These are phyloP conservation scores for Drosophila lacertosa DNA, from an alignment of 1,140 invertebrate genomes.

Conservation along the genomic window DNA sequence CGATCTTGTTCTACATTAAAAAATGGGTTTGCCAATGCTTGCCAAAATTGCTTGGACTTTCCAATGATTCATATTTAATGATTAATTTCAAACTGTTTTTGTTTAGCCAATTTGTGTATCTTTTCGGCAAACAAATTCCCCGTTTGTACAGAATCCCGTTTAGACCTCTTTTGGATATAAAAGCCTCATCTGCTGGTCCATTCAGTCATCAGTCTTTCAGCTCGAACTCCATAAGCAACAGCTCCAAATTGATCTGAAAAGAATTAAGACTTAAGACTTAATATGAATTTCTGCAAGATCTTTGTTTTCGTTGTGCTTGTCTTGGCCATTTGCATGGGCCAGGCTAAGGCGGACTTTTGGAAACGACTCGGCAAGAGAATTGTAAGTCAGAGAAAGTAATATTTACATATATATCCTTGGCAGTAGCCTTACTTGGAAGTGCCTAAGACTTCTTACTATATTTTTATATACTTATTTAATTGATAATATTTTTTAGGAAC, in stretches of 20 bases:
- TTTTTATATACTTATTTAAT: too few relatives aligned
- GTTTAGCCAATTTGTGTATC: neutral
- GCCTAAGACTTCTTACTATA: too few relatives aligned
- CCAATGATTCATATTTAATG: neutral
- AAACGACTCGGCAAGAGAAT: constrained; percentile 64
- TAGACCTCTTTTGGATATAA: neutral
- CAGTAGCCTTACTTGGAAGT: too few relatives aligned
- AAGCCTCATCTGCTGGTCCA: neutral
- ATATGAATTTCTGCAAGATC: constrained; percentile 70
- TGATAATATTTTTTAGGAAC: constrained; percentile 44
- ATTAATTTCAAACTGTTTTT: neutral
- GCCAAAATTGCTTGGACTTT: neutral
- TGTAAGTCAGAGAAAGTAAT: constrained; percentile 41
- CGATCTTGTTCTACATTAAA: too few relatives aligned
- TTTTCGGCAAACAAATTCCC: neutral
- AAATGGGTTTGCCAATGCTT: too few relatives aligned
- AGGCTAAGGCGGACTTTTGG: constrained; percentile 57
- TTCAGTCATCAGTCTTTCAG: neutral
- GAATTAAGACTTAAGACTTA: too few relatives aligned
- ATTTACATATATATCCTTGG: too few relatives aligned
- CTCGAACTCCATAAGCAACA: neutral
- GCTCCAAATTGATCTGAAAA: neutral
- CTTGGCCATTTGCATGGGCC: constrained; percentile 54
- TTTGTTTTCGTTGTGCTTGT: constrained; percentile 60
- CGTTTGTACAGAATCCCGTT: neutral